A percentile compares a stretch with the other conserved stretches of the same genome.
These are phyloP conservation scores for Thumatha senex DNA, from an alignment of 2,888 invertebrate genomes.

Conservation along the genomic window DNA sequence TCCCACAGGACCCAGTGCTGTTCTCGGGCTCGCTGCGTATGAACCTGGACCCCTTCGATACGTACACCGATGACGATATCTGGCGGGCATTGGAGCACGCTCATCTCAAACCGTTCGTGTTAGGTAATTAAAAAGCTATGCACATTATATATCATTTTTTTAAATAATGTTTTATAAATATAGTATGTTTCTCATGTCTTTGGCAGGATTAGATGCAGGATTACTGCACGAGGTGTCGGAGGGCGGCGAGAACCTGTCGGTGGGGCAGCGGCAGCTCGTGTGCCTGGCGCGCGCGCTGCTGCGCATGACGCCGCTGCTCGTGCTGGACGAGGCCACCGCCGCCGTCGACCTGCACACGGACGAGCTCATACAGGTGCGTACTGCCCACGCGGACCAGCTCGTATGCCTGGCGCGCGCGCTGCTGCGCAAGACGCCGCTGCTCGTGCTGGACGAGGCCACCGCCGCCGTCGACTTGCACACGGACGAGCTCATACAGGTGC, in stretches of 20 bases:
- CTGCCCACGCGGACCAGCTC: too few species aligned
- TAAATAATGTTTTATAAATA: neutral
- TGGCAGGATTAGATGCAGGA: conserved; percentile 86
- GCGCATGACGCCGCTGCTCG: conserved; percentile 92
- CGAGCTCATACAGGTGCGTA: conserved; percentile 89
- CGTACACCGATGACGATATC: conserved; percentile 90
- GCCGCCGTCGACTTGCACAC: conserved; percentile 96
- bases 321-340: conserved; percentile 95
- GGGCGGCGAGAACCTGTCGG: conserved; percentile 96
- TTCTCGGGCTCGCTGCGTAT: conserved; percentile 95
- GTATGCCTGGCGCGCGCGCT: conserved; percentile 93
- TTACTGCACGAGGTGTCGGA: conserved; percentile 93
- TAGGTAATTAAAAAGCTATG: conserved; percentile 71
- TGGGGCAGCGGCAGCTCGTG: conserved; percentile 94
- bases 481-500: conserved; percentile 92
- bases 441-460: conserved; percentile 94
- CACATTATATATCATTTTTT: neutral
- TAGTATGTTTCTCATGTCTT: neutral
- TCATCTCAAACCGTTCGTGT: conserved; percentile 93
- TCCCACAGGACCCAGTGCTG: conserved; percentile 96
- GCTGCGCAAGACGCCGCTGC: conserved; percentile 92
- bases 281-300: conserved; percentile 93
- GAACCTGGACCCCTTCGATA: conserved; percentile 96
- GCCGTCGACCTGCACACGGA: conserved; percentile 96
- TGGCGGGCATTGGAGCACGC: conserved; percentile 95